These are phyloP conservation scores for Syrista parreyssii DNA, from an alignment of 2,888 invertebrate species.

Conservation along the genomic window DNA sequence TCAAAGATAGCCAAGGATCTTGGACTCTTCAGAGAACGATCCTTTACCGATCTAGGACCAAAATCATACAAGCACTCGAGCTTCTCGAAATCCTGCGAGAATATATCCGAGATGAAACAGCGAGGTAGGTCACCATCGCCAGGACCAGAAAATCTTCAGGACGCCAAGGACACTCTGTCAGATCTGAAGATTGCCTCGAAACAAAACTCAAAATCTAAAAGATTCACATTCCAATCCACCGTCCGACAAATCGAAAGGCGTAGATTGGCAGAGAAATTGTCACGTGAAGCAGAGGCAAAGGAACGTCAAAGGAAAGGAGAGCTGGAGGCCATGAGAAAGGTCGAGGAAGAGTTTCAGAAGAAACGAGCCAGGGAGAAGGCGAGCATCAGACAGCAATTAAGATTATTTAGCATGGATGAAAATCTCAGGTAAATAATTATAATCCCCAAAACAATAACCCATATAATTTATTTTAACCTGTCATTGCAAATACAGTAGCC, in stretches of 20 bases:
- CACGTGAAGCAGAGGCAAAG: constrained; percentile 80
- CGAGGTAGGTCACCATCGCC: constrained; percentile 35
- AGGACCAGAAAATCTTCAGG: constrained; percentile 61
- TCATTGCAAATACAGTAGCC: constrained; percentile 33
- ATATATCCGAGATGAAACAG: constrained; percentile 53
- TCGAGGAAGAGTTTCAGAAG: constrained; percentile 88
- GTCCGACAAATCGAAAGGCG: constrained; percentile 83
- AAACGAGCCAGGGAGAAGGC: constrained; percentile 84
- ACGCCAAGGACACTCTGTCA: constrained; percentile 39
- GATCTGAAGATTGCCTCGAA: constrained; percentile 31
- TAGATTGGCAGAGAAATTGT: constrained; percentile 79
- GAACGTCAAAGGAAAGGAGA: constrained; percentile 81
- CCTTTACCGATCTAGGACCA: constrained; percentile 27
- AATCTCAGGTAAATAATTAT: constrained; percentile 59
- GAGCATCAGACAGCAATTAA: constrained; percentile 79
- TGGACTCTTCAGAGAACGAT: constrained; percentile 33
- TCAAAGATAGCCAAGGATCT: constrained; percentile 24
- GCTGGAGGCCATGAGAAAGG: constrained; percentile 84
- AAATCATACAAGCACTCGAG: constrained; percentile 30
- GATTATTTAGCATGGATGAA: constrained; percentile 76
- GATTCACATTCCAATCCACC: constrained; percentile 87
- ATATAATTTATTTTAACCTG: neutral
- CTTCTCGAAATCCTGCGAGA: constrained; percentile 68
- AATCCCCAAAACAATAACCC: neutral
- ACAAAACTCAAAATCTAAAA: constrained; percentile 67